phyloP scores from a whole-genome alignment of 2,113 vertebrate genomes.

The Sander vitreus region DNA sequence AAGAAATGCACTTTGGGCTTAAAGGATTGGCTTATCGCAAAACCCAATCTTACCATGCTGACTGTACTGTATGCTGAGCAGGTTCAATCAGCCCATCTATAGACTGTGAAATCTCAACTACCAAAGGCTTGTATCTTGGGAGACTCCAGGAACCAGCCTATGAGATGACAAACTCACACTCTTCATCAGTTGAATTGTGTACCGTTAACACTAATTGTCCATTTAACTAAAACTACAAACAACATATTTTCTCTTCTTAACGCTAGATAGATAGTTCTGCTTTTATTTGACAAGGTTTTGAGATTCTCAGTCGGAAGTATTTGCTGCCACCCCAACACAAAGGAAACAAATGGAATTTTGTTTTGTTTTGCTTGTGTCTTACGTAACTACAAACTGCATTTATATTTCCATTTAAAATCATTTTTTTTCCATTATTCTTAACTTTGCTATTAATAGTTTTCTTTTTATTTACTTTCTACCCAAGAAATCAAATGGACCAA shows the following conservation, averaged over 20 bases:
- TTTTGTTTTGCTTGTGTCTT: neutral
- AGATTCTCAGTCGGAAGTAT: neutral
- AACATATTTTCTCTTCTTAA: neutral
- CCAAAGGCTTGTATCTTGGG: neutral
- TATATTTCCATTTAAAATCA: neutral
- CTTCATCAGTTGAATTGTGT: neutral
- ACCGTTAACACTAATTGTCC: neutral
- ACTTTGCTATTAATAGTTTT: neutral
- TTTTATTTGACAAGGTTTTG: neutral
- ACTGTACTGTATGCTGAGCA: neutral
- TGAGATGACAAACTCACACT: neutral
- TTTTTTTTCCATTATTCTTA: neutral
- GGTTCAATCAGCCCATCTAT: conserved; percentile 2
- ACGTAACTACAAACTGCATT: neutral
- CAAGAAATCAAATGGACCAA: neutral
- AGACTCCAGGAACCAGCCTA: neutral
- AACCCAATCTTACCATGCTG: neutral
- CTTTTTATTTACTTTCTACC: neutral
- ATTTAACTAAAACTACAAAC: neutral
- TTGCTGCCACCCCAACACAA: neutral
- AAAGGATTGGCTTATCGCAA: conserved; percentile 10
- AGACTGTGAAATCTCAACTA: neutral
- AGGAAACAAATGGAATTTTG: neutral
- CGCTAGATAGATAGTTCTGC: neutral
- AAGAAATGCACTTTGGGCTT: conserved; percentile 1